phyloP scores from a whole-genome alignment of 2,113 vertebrate genomes.

The Microtus richardsoni region DNA sequence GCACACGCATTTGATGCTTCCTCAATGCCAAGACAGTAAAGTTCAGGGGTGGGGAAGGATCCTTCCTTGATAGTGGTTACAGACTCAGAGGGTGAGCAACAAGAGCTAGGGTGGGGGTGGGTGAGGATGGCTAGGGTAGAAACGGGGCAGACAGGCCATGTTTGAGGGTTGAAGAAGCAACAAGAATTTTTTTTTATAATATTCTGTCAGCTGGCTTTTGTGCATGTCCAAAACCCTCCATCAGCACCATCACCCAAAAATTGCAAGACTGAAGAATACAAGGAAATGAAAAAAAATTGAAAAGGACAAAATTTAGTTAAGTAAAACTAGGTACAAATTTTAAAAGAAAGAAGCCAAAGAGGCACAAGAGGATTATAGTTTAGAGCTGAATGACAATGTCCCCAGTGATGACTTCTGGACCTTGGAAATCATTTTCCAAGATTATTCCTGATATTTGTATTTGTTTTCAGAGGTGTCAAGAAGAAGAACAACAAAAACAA shows the following conservation, averaged over 20 bases:
- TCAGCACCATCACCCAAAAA: background rate
- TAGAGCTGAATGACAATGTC: background rate
- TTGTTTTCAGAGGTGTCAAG: background rate
- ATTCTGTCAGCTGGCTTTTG: conserved; percentile 10
- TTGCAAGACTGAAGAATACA: conserved; percentile 30
- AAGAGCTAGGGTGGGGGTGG: background rate
- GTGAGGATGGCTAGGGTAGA: background rate
- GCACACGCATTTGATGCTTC: background rate
- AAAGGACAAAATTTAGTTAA: conserved; percentile 59
- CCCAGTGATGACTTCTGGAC: background rate
- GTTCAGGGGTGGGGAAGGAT: background rate
- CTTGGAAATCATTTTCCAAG: background rate
- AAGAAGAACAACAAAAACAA: background rate
- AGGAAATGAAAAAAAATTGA: conserved; percentile 21
- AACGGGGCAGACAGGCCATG: background rate
- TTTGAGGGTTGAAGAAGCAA: conserved; percentile 3
- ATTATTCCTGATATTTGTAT: background rate
- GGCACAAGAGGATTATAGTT: background rate
- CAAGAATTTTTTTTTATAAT: conserved; percentile 27
- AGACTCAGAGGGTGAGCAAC: background rate
- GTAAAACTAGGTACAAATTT: conserved; percentile 45
- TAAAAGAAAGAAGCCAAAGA: conserved; percentile 25
- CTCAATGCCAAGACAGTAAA: background rate
- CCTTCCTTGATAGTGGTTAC: background rate
- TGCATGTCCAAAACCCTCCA: conserved; percentile 43